phyloP scores from a whole-genome alignment of 2,113 vertebrate species.

The Triplophysa dalaica region DNA sequence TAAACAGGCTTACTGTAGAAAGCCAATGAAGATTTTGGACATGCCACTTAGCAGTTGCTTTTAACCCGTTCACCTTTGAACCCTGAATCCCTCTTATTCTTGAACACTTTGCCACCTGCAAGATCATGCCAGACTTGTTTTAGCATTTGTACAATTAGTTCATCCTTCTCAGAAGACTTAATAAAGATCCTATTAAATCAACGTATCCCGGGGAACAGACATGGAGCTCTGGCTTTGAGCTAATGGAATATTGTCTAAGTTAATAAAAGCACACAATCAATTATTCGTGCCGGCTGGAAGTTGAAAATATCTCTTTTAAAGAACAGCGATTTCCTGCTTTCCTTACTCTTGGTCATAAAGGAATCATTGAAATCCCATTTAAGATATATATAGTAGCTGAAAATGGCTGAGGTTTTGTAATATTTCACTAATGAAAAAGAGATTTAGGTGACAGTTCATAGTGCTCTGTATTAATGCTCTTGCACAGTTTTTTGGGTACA shows the following conservation, averaged over 20 bases:
- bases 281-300: slow-evolving; percentile 40
- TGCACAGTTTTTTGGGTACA: neutral
- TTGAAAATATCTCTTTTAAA: slow-evolving; percentile 43
- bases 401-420: neutral
- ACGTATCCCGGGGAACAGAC: slow-evolving; percentile 26
- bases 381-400: slow-evolving; percentile 2
- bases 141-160: slow-evolving; percentile 31
- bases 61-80: neutral
- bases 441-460: slow-evolving; percentile 16
- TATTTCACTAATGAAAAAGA: slow-evolving; percentile 30
- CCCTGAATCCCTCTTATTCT: neutral
- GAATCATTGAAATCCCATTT: slow-evolving; percentile 24
- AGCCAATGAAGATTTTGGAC: neutral
- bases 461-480: neutral
- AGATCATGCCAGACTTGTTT: slow-evolving; percentile 3
- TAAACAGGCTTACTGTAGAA: neutral
- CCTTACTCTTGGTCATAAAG: slow-evolving; percentile 27
- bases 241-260: slow-evolving; percentile 50
- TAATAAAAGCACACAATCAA: slow-evolving; percentile 51
- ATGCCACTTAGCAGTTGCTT: neutral
- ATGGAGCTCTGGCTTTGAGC: slow-evolving; percentile 32
- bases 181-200: slow-evolving; percentile 49
- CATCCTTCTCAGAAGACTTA: slow-evolving; percentile 38
- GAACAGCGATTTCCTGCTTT: slow-evolving; percentile 42
- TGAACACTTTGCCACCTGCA: neutral